Evolutionary conservation across 2,797 vertebrate species (phyloP).

Genomic region (Ammospiza maritima): DNA sequence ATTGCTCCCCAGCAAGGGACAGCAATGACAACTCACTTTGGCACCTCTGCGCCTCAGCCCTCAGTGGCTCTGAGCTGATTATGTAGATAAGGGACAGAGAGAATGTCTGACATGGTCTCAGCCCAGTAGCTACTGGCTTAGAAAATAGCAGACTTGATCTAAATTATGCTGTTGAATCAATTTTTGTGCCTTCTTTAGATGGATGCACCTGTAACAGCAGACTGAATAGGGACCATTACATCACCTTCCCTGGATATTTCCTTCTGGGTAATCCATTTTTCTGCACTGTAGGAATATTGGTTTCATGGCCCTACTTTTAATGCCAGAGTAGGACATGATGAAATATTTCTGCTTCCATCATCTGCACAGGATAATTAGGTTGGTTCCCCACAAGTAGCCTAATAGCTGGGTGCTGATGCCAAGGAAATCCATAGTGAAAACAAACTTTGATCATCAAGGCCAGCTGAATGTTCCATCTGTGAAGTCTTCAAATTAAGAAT

Average conservation of each 20-base stretch:
- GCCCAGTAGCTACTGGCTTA: neutral
- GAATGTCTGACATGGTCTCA: neutral
- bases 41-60: neutral
- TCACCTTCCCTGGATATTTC: neutral
- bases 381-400: neutral
- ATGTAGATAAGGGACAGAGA: neutral
- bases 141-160: neutral
- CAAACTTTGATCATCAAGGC: neutral
- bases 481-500: neutral
- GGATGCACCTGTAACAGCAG: neutral
- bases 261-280: neutral
- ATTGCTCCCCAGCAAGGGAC: neutral
- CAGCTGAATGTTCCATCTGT: neutral
- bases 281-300: neutral
- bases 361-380: neutral
- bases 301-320: neutral
- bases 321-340: neutral
- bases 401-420: neutral
- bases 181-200: neutral
- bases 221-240: accelerated
- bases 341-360: neutral
- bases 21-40: neutral
- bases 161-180: neutral
- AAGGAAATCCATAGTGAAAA: neutral
- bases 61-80: neutral